A percentile compares a stretch with the other conserved stretches of the same genome.
Evolutionary conservation across 2,113 vertebrate species (phyloP).

Genomic region (Rhynchomys soricoides): DNA sequence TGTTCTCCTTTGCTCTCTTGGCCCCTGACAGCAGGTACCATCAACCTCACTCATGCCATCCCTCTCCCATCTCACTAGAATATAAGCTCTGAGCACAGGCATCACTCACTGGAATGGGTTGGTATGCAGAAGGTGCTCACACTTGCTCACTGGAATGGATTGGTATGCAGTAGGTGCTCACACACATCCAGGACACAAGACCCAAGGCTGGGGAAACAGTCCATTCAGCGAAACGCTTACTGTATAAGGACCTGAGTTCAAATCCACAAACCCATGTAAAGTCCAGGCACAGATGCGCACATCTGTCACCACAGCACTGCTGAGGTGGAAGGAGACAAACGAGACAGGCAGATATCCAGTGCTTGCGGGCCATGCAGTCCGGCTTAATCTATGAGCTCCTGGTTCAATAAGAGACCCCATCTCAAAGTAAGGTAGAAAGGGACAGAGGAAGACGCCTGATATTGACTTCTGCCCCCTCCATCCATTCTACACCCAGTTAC

Average conservation of each 20-base stretch:
- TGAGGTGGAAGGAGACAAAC: neutral
- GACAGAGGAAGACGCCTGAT: neutral
- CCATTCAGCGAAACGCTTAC: neutral
- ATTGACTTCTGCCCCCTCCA: neutral
- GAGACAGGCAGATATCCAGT: too few relatives aligned
- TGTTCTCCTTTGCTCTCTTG: neutral
- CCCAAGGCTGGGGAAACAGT: neutral
- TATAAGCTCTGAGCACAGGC: neutral
- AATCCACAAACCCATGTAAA: too few relatives aligned
- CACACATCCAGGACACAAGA: neutral
- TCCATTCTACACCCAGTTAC: neutral
- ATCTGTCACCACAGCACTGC: neutral
- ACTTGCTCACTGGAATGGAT: too few relatives aligned
- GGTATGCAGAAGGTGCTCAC: neutral
- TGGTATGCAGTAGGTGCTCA: neutral
- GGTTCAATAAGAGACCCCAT: neutral
- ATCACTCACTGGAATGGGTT: fast-evolving
- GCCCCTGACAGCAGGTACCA: neutral
- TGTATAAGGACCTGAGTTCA: neutral
- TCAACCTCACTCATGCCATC: neutral
- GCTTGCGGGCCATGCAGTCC: neutral
- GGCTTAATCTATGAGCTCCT: neutral
- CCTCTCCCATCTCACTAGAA: neutral
- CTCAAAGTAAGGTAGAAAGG: neutral
- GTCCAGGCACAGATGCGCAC: neutral